phyloP scores from a whole-genome alignment of 64 coral and sea anemone genomes.

The Montipora sp. region DNA sequence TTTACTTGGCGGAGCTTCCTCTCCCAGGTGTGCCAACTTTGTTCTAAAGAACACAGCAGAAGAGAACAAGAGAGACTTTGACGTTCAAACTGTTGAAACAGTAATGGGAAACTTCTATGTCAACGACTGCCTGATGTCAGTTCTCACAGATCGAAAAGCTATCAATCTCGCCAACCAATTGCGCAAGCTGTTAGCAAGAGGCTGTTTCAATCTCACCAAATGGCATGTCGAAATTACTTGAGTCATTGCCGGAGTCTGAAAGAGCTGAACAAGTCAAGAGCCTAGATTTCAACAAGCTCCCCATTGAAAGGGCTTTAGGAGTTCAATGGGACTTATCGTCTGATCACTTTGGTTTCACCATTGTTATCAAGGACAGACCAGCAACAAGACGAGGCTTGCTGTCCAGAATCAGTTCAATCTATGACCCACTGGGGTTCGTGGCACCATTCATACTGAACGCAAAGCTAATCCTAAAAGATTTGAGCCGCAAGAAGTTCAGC shows the following conservation, averaged over 20 bases:
- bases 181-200: background rate
- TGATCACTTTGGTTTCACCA: constrained; percentile 45
- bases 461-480: constrained; percentile 28
- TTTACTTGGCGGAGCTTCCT: constrained; percentile 45
- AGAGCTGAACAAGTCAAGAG: constrained; percentile 1
- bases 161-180: constrained; percentile 15
- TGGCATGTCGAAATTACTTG: constrained; percentile 43
- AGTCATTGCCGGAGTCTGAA: constrained; percentile 25
- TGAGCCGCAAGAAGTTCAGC: constrained; percentile 22
- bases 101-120: constrained; percentile 34
- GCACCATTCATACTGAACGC: constrained; percentile 36
- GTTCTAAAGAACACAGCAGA: constrained; percentile 25
- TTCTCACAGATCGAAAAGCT: background rate
- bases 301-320: constrained; percentile 27
- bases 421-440: constrained; percentile 33
- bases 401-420: constrained; percentile 10
- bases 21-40: constrained; percentile 59
- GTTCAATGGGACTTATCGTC: constrained; percentile 37
- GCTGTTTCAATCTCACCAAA: constrained; percentile 50
- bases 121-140: constrained; percentile 36
- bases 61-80: constrained; percentile 48
- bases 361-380: constrained; percentile 33
- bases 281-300: constrained; percentile 16
- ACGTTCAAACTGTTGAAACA: constrained; percentile 8
- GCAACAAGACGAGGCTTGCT: constrained; percentile 39